Evolutionary conservation across 1,140 invertebrate genomes (phyloP), one percentile per base, ranked within the genome.

Genomic region (Drosophila tropicalis): DNA sequence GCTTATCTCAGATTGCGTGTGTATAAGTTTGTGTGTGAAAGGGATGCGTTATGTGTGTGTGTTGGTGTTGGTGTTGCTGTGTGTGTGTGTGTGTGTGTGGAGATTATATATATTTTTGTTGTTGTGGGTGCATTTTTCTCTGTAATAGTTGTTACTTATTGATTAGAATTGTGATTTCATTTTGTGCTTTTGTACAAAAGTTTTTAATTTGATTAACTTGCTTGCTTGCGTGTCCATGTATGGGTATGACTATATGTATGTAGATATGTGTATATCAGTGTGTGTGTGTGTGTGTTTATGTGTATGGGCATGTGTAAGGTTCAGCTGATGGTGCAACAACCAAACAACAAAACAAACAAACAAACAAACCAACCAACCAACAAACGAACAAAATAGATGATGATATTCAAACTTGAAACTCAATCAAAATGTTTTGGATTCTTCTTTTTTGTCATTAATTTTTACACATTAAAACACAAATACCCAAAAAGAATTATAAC

Each of bases 251-350:
- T 39, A 12, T 39, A 13, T 29, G 40, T 32, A 15, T 22, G 58
- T 62, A 10, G 9, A n/a, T 10, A 19, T 44, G 13, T 15, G 17
- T 47, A 17, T 47, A 17, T 17, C 7, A 6, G 13, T 64, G 64
- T 44, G 19, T 57, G 19, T 62, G 65, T 79, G 55, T 62, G 41
- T 79, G 19, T 57, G 19, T 62, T 62, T 79, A 47, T 62, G 41
- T 79, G 51, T 63, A 60, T 69, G 39, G 34, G 34, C 58, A 57
- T 19, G 40, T 58, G 54, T 51, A 22, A 69, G 44, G 61, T 62
- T 36, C 51, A 78, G 72, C 72, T 76, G 73, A 76, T 67, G 54
- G 70, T 77, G 79, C 73, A 69, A 76, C 73, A 76, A 76, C 76
- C 73, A 58, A 76, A 62, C 72, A 44, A 74, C 29, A 56, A 47